phyloP scores from a whole-genome alignment of 1,140 invertebrate species.

The Drosophila pruinosa region DNA sequence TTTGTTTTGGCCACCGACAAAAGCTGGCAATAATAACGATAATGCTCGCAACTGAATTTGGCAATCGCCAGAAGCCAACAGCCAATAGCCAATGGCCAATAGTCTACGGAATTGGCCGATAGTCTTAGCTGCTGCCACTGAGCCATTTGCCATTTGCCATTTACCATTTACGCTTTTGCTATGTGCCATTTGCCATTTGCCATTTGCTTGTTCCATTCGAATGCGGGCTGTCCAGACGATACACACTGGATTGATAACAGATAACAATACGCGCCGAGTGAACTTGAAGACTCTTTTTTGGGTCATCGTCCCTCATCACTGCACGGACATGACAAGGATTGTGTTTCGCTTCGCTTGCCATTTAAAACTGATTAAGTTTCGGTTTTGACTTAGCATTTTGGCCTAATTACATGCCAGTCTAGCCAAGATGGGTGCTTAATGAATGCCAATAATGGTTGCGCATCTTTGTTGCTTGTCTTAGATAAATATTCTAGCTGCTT shows the following conservation, averaged over 20 bases:
- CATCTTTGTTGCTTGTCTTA: too few relatives aligned
- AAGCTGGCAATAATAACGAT: slow-evolving; percentile 27
- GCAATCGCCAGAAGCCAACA: not conserved
- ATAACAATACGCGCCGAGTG: slow-evolving; percentile 23
- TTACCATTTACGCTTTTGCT: too few relatives aligned
- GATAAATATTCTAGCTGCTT: too few relatives aligned
- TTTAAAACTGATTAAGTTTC: slow-evolving; percentile 12
- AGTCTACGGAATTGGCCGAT: not conserved
- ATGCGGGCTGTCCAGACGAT: slow-evolving; percentile 27
- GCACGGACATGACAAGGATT: slow-evolving; percentile 9
- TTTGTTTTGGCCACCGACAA: slow-evolving; percentile 30
- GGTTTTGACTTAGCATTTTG: not conserved
- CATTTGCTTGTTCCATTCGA: slow-evolving; percentile 11
- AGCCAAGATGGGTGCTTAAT: not conserved
- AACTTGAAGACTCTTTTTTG: slow-evolving; percentile 3
- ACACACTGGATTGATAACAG: slow-evolving; percentile 22
- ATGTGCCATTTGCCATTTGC: too few relatives aligned
- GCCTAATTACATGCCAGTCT: not conserved
- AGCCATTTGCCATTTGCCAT: slow-evolving; percentile 16
- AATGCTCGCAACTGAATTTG: slow-evolving; percentile 10
- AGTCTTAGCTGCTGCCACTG: slow-evolving; percentile 4
- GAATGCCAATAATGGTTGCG: not conserved
- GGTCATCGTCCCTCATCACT: not conserved
- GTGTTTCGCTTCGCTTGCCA: slow-evolving; percentile 11
- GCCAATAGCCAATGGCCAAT: slow-evolving; percentile 21